Evolutionary conservation across 37 sponge, comb jelly and placozoan species (phyloP).

Genomic region (Cliona cf. orientalis): DNA sequence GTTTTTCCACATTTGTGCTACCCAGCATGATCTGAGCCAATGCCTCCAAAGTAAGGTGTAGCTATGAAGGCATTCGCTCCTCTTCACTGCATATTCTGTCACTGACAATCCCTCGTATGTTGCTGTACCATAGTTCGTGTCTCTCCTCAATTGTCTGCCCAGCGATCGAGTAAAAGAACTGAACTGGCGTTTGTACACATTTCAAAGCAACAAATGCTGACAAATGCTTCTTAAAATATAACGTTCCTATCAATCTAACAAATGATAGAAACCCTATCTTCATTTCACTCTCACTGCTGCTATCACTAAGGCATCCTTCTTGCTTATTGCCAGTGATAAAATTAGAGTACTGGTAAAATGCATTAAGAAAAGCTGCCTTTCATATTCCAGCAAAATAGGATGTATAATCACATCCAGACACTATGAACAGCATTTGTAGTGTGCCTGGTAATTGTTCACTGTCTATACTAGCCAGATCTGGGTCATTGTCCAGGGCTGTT

Average conservation of each 20-base stretch:
- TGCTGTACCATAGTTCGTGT: background rate
- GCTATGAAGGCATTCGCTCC: background rate
- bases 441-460: background rate
- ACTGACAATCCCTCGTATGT: background rate
- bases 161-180: background rate
- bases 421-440: too few relatives aligned
- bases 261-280: background rate
- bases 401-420: slow-evolving; percentile 14
- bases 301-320: background rate
- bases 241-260: background rate
- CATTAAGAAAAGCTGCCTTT: slow-evolving; percentile 2
- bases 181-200: background rate
- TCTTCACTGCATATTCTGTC: background rate
- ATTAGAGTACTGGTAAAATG: background rate
- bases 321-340: background rate
- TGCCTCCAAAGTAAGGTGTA: background rate
- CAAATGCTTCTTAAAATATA: background rate
- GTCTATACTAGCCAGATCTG: background rate
- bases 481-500: background rate
- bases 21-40: background rate
- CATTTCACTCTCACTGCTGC: background rate
- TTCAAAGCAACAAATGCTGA: background rate
- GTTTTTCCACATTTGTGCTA: background rate
- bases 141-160: background rate
- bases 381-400: slow-evolving; percentile 5